Percentiles rank a stretch among this genome's conserved stretches.
Conservation (phyloP, 2,888 invertebrate genomes). For the Himalopsyche japonica region DNA sequence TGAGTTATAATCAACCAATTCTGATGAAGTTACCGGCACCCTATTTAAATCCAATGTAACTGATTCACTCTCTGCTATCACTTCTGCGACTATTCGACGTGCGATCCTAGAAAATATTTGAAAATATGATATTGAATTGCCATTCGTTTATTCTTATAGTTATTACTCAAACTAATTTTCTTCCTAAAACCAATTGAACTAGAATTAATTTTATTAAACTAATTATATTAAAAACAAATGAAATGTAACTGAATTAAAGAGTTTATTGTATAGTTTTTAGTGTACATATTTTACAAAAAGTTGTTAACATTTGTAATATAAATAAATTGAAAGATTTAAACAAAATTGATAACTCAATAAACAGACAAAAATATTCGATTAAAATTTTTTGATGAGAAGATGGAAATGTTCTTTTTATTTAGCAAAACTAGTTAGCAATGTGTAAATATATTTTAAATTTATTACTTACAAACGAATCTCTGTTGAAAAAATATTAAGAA, state of each 20-base stretch:
- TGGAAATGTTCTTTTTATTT: too few relatives aligned
- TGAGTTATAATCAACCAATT: slow-evolving; percentile 71
- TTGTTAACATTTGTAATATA: too few relatives aligned
- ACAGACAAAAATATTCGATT: too few relatives aligned
- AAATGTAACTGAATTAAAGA: background rate
- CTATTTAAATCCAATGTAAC: slow-evolving; percentile 66
- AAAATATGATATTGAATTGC: background rate
- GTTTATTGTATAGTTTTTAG: too few relatives aligned
- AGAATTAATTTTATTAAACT: too few relatives aligned
- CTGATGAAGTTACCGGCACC: slow-evolving; percentile 71
- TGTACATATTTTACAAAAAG: too few relatives aligned
- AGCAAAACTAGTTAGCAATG: background rate
- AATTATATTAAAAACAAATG: background rate
- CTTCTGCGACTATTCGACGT: slow-evolving; percentile 62
- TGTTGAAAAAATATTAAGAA: slow-evolving; percentile 67
- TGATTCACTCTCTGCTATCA: slow-evolving; percentile 65
- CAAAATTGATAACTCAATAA: too few relatives aligned
- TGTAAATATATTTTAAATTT: slow-evolving; percentile 1
- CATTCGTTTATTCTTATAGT: too few relatives aligned
- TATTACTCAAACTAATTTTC: too few relatives aligned
- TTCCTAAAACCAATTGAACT: too few relatives aligned
- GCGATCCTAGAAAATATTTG: slow-evolving; percentile 60
- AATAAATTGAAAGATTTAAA: too few relatives aligned
- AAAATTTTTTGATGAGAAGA: too few relatives aligned
- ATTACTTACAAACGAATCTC: slow-evolving; percentile 67